Evolutionary conservation across 64 coral and sea anemone genomes (phyloP).

Genomic region (Montipora cactus): DNA sequence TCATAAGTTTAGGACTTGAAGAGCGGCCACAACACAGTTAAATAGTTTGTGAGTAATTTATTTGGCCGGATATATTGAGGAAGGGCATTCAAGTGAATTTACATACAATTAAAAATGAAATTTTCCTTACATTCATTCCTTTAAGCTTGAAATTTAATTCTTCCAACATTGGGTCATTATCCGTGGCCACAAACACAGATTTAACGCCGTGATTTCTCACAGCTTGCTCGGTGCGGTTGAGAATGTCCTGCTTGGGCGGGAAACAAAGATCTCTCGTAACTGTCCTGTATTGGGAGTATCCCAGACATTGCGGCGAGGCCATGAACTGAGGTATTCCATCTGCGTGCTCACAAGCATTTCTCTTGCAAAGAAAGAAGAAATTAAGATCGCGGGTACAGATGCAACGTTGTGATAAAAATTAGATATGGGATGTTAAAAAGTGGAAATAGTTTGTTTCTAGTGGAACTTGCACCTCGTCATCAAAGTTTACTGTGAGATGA

Average conservation of each 20-base stretch:
- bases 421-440: no score
- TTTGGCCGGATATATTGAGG: no score
- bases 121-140: constrained; percentile 35
- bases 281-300: constrained; percentile 72
- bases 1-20: no score
- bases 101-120: no score
- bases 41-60: no score
- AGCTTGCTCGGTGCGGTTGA: constrained; percentile 66
- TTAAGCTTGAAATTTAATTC: constrained; percentile 54
- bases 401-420: no score
- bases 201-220: constrained; percentile 51
- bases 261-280: constrained; percentile 90
- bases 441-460: no score
- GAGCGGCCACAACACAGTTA: no score
- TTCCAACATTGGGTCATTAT: constrained; percentile 81
- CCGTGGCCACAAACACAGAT: constrained; percentile 90
- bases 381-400: no score
- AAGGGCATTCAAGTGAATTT: no score
- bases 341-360: constrained; percentile 83
- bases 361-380: constrained; percentile 26
- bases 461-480: no score
- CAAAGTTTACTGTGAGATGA: no score
- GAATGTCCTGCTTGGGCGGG: constrained; percentile 69
- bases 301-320: constrained; percentile 96
- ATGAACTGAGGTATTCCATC: constrained; percentile 83